Conservation (phyloP, 1,140 invertebrate species). For the Zophobas morio region DNA sequence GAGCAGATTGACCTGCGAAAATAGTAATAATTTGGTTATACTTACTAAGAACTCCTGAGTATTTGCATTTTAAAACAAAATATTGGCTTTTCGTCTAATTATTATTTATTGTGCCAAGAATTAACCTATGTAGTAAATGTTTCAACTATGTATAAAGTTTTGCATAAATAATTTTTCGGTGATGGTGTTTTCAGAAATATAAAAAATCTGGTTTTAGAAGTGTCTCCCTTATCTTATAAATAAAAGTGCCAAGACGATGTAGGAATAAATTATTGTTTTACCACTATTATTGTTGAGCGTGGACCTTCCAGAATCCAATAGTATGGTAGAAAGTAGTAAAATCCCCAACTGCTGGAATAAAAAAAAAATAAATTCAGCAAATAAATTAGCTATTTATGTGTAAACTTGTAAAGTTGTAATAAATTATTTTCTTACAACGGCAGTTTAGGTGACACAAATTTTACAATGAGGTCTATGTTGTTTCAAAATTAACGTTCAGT, state of each 20-base stretch:
- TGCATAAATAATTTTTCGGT: too few species aligned
- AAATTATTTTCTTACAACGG: neutral
- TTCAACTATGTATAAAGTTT: too few species aligned
- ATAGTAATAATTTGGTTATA: slow-evolving; percentile 41
- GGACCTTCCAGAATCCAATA: slow-evolving; percentile 93
- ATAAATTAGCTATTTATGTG: neutral
- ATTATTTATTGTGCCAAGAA: too few species aligned
- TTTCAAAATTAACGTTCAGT: too few species aligned
- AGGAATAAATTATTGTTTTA: slow-evolving; percentile 60
- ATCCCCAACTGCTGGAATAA: slow-evolving; percentile 83
- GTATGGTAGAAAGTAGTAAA: slow-evolving; percentile 84
- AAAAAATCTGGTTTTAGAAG: too few species aligned
- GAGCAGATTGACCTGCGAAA: slow-evolving; percentile 83
- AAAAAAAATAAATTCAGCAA: slow-evolving; percentile 10
- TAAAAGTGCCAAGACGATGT: neutral
- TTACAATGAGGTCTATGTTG: too few species aligned
- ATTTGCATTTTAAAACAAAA: too few species aligned
- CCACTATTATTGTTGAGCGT: slow-evolving; percentile 81
- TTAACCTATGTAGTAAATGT: too few species aligned
- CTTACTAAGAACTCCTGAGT: neutral
- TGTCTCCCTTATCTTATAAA: too few species aligned
- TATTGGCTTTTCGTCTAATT: too few species aligned
- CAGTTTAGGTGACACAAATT: too few species aligned
- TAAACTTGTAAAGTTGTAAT: neutral
- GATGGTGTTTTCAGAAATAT: too few species aligned